A percentile compares a stretch with the other conserved stretches of the same genome.
Conservation (phyloP, 1,140 invertebrate species). For the Drosophila virilis region DNA sequence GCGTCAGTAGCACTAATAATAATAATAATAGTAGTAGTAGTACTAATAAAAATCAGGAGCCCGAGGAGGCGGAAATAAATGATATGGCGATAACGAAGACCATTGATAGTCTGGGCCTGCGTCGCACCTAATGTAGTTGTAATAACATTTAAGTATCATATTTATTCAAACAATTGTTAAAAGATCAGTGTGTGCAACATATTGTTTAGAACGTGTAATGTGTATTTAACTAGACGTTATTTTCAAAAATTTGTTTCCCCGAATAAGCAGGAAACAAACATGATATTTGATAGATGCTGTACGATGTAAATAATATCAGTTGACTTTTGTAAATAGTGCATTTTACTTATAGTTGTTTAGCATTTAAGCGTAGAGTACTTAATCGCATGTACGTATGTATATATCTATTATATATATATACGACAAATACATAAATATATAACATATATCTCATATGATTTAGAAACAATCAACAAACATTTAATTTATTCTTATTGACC, state of each 20-base stretch:
- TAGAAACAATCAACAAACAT: background rate
- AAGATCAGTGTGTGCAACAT: constrained; percentile 38
- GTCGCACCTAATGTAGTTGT: constrained; percentile 23
- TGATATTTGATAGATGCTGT: constrained; percentile 14
- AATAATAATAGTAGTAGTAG: constrained; percentile 3
- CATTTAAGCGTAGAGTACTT: constrained; percentile 43
- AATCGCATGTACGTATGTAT: constrained; percentile 25
- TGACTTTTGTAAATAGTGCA: constrained; percentile 47
- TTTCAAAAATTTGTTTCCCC: background rate
- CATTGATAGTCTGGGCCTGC: constrained; percentile 43
- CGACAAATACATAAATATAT: constrained; percentile 29
- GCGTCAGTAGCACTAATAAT: background rate
- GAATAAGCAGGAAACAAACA: background rate
- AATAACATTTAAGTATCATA: constrained; percentile 25
- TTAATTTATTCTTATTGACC: background rate
- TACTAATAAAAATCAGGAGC: constrained; percentile 22
- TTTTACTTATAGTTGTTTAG: constrained; percentile 40
- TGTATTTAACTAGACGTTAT: constrained; percentile 6
- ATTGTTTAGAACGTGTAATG: constrained; percentile 26
- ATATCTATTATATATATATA: constrained; percentile 2
- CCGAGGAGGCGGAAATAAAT: constrained; percentile 17
- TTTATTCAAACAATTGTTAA: constrained; percentile 40
- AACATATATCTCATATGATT: constrained; percentile 4
- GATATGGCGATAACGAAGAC: constrained; percentile 41
- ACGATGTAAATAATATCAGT: constrained; percentile 46